These are phyloP conservation scores for Parnassius orleans DNA, from an alignment of 2,888 invertebrate genomes.

Conservation along the genomic window DNA sequence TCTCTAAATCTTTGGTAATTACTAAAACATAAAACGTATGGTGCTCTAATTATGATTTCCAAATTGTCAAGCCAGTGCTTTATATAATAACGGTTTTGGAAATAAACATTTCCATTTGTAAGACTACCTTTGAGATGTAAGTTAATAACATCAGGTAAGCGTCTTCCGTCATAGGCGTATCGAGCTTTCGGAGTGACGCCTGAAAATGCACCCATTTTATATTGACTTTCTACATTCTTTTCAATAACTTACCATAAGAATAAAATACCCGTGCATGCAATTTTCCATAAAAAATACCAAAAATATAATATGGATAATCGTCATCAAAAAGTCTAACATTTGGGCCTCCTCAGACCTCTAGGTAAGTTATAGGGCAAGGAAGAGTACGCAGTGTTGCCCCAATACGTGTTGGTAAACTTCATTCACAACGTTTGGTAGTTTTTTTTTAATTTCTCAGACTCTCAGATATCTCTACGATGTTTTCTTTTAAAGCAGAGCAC, in stretches of 20 bases:
- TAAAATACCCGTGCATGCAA: too few relatives aligned
- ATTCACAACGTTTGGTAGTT: too few relatives aligned
- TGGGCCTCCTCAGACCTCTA: too few relatives aligned
- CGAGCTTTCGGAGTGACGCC: conserved; percentile 58
- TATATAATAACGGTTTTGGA: conserved; percentile 6
- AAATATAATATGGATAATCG: background rate
- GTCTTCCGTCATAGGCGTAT: conserved; percentile 70
- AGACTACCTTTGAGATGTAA: conserved; percentile 74
- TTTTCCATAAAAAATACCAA: background rate
- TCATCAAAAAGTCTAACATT: too few relatives aligned
- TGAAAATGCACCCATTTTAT: conserved; percentile 42
- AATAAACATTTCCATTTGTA: conserved; percentile 22
- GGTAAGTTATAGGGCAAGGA: too few relatives aligned
- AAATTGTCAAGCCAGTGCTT: conserved; percentile 22
- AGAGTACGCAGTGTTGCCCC: too few relatives aligned
- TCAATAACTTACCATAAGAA: too few relatives aligned
- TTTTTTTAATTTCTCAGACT: too few relatives aligned
- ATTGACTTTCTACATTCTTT: conserved; percentile 11
- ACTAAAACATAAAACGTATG: conserved; percentile 9
- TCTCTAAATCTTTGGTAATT: background rate
- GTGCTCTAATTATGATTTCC: conserved; percentile 16
- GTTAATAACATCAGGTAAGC: conserved; percentile 67
- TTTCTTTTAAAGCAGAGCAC: too few relatives aligned
- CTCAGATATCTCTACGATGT: too few relatives aligned
- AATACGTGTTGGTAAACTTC: too few relatives aligned